These are phyloP conservation scores for Vollenhovia emeryi DNA, from an alignment of 1,140 invertebrate species.

Conservation along the genomic window DNA sequence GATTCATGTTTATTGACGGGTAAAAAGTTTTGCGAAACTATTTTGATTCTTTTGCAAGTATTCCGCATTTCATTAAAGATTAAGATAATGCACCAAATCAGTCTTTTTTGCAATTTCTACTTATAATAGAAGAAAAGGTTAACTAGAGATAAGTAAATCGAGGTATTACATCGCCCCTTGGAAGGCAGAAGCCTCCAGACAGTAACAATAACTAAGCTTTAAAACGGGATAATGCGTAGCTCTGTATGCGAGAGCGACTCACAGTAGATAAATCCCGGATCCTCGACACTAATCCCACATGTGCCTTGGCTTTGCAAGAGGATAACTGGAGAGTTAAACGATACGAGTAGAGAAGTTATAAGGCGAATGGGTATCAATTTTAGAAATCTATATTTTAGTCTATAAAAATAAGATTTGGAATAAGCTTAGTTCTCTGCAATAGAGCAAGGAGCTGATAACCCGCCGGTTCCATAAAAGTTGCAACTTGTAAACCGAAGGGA, in stretches of 20 bases:
- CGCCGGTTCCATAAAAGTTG: neutral
- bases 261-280: neutral
- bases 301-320: neutral
- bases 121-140: neutral
- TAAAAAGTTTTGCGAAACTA: neutral
- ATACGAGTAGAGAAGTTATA: neutral
- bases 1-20: neutral
- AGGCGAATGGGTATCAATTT: neutral
- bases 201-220: neutral
- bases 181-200: neutral
- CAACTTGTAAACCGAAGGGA: neutral
- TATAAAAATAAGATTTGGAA: neutral
- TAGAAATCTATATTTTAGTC: neutral
- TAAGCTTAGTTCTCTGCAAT: neutral
- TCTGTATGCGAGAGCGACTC: neutral
- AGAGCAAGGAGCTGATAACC: neutral
- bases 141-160: neutral
- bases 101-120: neutral
- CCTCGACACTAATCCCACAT: too few relatives aligned
- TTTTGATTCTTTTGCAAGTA: neutral
- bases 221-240: neutral
- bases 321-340: neutral
- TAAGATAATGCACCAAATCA: neutral
- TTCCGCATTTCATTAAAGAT: neutral
- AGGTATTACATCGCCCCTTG: neutral